A percentile compares a stretch with the other conserved stretches of the same genome.
Evolutionary conservation across 1,140 invertebrate genomes (phyloP).

Genomic region (Drosophila azteca): DNA sequence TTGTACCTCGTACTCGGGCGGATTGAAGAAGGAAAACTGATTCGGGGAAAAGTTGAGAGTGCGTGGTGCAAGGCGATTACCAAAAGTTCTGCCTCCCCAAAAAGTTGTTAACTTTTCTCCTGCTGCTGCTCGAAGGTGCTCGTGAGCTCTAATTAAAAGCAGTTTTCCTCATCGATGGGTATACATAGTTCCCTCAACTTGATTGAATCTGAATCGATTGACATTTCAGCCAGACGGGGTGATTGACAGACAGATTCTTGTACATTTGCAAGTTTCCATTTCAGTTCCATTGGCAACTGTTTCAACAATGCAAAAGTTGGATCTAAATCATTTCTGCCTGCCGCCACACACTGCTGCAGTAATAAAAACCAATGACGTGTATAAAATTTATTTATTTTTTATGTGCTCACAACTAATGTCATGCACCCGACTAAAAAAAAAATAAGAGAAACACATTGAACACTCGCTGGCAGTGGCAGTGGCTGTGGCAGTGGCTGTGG

Average conservation of each 20-base stretch:
- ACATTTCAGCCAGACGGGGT: too few relatives aligned
- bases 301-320: conserved; percentile 7
- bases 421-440: conserved; percentile 41
- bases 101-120: conserved; percentile 43
- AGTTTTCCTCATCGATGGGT: background rate
- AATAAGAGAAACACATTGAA: conserved; percentile 42
- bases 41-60: conserved; percentile 60
- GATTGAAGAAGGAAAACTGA: conserved; percentile 51
- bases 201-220: conserved; percentile 18
- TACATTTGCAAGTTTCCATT: too few relatives aligned
- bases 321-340: conserved; percentile 65
- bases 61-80: conserved; percentile 58
- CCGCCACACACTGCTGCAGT: conserved; percentile 61
- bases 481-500: too few relatives aligned
- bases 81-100: conserved; percentile 39
- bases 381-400: conserved; percentile 81
- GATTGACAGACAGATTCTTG: background rate
- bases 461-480: conserved; percentile 8
- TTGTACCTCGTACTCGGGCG: background rate
- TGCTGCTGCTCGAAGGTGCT: conserved; percentile 10
- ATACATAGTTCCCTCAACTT: conserved; percentile 13
- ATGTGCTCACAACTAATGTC: conserved; percentile 77
- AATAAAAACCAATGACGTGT: conserved; percentile 78
- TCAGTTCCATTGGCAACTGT: background rate
- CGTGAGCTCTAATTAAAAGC: conserved; percentile 40